Base-by-base conservation (phyloP, 2,797 vertebrate genomes). In the Sebastes miniatus region DNA sequence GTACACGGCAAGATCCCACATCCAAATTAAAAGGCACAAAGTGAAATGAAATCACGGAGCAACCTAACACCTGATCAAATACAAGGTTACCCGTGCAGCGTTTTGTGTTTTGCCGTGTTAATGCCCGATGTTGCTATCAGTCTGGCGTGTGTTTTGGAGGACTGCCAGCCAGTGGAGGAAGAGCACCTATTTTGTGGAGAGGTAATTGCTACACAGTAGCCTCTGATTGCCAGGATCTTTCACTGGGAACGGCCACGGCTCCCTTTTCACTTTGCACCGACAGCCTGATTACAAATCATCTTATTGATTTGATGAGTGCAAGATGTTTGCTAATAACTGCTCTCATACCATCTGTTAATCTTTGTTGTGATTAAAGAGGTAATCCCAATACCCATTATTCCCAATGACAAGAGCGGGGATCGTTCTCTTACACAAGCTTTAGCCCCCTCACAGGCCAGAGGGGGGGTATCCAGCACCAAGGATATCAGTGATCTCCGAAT, bases 351-450 rank as follows among this genome's bases (percentile, higher is more conserved):
- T 97, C 97, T 97, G 97, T 93, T 95, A 95, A 97, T 97, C 97
- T 98, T 94, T 93, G 96, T 95, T 97, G 97, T 97, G 97, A 98
- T 98, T 97, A 97, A 97, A 96, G 96, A 97, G 96, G 96, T 97
- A 96, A 97, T 97, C 96, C 96, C 96, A 93, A 84, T 90, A 85
- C 72, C 96, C 96, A 97, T 97, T 97, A 96, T 98, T 98, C 96
- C 97, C 96, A 95, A 96, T 95, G 97, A 98, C 97, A 96, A 92
- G 96, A 94, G 95, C 93, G 89, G 95, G 96, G 91, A 91, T 93
- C 87, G 83, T 90, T 94, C 92, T 84, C 85, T 87, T 92, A 87
- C 88, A 88, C 94, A 96, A 96, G 96, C 97, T 94, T 96, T 92
- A 93, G 95, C 93, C 9, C 9, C 13, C 83, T 94, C 81, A 43